Percentiles rank a stretch among this genome's conserved stretches.
These are phyloP conservation scores for Lycaon pictus DNA, from an alignment of 2,113 vertebrate genomes.

Conservation along the genomic window DNA sequence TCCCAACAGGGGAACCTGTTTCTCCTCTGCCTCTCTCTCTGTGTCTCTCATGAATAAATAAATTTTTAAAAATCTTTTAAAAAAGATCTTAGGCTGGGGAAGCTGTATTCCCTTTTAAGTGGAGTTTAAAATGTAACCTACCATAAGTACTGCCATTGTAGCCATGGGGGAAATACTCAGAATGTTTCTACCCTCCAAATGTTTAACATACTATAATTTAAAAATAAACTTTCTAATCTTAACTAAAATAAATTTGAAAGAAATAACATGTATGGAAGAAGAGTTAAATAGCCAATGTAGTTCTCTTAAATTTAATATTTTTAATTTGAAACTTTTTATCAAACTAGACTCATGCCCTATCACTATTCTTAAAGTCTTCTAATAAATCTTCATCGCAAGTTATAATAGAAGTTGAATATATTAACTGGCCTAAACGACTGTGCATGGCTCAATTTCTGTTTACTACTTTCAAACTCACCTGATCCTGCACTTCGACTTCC, in stretches of 20 bases:
- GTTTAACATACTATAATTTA: neutral
- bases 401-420: neutral
- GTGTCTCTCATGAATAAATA: too few species aligned
- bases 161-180: neutral
- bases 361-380: neutral
- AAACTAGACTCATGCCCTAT: neutral
- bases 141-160: neutral
- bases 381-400: neutral
- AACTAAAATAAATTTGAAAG: neutral
- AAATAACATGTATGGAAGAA: neutral
- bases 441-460: neutral
- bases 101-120: neutral
- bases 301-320: neutral
- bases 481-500: neutral
- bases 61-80: too few species aligned
- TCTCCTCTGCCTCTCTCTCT: too few species aligned
- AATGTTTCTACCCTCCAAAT: neutral
- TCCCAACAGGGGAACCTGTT: too few species aligned
- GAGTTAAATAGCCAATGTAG: neutral
- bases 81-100: neutral
- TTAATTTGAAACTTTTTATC: neutral
- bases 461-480: neutral
- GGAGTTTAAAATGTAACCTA: neutral
- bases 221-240: neutral
- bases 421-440: neutral